Evolutionary conservation across 2,888 invertebrate species (phyloP).

Genomic region (Diaphora mendica): DNA sequence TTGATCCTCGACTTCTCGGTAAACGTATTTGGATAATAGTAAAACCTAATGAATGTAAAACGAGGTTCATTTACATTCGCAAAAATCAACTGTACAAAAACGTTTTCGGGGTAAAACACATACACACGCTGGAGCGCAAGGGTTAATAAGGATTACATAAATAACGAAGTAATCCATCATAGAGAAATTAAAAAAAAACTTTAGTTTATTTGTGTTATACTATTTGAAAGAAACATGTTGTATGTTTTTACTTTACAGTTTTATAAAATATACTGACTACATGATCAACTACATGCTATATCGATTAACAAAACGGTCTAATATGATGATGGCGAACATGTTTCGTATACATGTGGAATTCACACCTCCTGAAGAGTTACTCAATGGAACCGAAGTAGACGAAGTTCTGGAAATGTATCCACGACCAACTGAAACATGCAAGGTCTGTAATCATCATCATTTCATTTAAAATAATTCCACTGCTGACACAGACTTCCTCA

Average conservation of each 20-base stretch:
- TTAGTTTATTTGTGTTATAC: background rate
- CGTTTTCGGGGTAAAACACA: too few relatives aligned
- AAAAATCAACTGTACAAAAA: too few relatives aligned
- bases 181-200: background rate
- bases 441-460: conserved; percentile 53
- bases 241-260: conserved; percentile 77
- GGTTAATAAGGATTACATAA: too few relatives aligned
- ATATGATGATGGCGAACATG: conserved; percentile 84
- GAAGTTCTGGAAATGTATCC: conserved; percentile 82
- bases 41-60: too few relatives aligned
- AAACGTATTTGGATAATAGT: too few relatives aligned
- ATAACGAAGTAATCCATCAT: background rate
- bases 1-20: too few relatives aligned
- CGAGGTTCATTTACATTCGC: too few relatives aligned
- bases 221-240: too few relatives aligned
- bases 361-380: conserved; percentile 79
- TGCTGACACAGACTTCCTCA: too few relatives aligned
- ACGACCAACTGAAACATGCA: conserved; percentile 77
- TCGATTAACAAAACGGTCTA: conserved; percentile 88
- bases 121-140: too few relatives aligned
- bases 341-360: conserved; percentile 84
- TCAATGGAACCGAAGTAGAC: conserved; percentile 76
- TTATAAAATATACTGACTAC: conserved; percentile 90
- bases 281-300: conserved; percentile 90
- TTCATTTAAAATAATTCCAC: too few relatives aligned